A percentile compares a stretch with the other conserved stretches of the same genome.
phyloP scores from a whole-genome alignment of 1,140 invertebrate species.

The Heliothis virescens region DNA sequence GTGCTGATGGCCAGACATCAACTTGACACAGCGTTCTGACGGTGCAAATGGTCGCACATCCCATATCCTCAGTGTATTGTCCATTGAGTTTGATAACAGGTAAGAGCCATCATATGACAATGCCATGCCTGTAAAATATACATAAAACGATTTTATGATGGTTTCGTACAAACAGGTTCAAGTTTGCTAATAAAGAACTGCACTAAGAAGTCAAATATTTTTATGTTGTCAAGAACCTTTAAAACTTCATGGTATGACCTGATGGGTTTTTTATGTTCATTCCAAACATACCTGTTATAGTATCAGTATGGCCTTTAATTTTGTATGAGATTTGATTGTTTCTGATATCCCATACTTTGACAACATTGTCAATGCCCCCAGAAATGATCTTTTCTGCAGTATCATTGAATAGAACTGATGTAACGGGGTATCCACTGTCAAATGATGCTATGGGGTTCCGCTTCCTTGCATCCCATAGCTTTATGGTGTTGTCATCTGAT shows the following conservation, averaged over 20 bases:
- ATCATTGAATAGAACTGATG: constrained; percentile 97
- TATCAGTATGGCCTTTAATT: constrained; percentile 96
- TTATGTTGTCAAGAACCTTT: no score
- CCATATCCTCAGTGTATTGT: constrained; percentile 95
- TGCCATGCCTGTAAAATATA: constrained; percentile 87
- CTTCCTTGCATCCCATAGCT: constrained; percentile 96
- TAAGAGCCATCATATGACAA: constrained; percentile 98
- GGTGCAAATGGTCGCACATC: constrained; percentile 94
- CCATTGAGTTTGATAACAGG: constrained; percentile 98
- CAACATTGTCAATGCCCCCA: constrained; percentile 98
- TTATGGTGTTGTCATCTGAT: constrained; percentile 97
- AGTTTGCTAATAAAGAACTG: no score
- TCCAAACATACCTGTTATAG: constrained; percentile 91
- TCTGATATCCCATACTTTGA: constrained; percentile 99
- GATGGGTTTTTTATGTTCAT: background rate
- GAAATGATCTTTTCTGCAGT: constrained; percentile 95
- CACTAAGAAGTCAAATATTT: no score
- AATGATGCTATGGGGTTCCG: constrained; percentile 92
- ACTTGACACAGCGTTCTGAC: constrained; percentile 96
- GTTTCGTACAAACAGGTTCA: no score
- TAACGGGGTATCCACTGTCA: constrained; percentile 94
- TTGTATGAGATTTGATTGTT: constrained; percentile 95
- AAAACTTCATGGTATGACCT: no score
- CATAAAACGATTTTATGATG: background rate
- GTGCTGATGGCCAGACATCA: constrained; percentile 97